phyloP scores from a whole-genome alignment of 2,113 vertebrate genomes.

The Panthera tigris region DNA sequence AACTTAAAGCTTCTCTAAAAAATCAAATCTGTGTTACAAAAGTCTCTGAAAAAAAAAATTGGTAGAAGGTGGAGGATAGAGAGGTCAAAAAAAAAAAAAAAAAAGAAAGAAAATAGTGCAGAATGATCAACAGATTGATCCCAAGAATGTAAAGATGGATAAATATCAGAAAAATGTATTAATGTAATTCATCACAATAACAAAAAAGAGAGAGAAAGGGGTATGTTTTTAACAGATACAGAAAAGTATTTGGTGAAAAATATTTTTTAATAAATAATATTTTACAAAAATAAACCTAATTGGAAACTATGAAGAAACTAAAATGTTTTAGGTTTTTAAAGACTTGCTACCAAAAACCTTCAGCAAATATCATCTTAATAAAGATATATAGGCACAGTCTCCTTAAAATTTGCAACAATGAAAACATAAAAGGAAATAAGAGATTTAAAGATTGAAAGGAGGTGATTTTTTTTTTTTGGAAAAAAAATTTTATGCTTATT shows the following conservation, averaged over 20 bases:
- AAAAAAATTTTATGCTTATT: no score
- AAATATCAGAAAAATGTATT: background rate
- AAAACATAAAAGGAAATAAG: background rate
- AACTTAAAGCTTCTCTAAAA: background rate
- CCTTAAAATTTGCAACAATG: constrained; percentile 7
- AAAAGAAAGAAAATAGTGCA: background rate
- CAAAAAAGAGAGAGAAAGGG: background rate
- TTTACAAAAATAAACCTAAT: constrained; percentile 6
- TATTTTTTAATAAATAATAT: background rate
- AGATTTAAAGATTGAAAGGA: background rate
- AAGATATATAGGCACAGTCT: background rate
- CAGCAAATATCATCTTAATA: background rate
- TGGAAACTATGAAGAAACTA: background rate
- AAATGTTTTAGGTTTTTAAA: background rate
- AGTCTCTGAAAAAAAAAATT: background rate
- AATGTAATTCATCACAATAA: background rate
- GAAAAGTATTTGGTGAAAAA: background rate
- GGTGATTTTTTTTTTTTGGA: background rate
- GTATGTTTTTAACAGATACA: background rate
- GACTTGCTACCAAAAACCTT: background rate
- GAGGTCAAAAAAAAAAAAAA: background rate
- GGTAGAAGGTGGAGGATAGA: background rate
- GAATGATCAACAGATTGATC: background rate
- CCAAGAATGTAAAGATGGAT: background rate
- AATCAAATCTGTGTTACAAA: background rate